phyloP scores from a whole-genome alignment of 2,888 invertebrate genomes.

The Ophion obscuratus region DNA sequence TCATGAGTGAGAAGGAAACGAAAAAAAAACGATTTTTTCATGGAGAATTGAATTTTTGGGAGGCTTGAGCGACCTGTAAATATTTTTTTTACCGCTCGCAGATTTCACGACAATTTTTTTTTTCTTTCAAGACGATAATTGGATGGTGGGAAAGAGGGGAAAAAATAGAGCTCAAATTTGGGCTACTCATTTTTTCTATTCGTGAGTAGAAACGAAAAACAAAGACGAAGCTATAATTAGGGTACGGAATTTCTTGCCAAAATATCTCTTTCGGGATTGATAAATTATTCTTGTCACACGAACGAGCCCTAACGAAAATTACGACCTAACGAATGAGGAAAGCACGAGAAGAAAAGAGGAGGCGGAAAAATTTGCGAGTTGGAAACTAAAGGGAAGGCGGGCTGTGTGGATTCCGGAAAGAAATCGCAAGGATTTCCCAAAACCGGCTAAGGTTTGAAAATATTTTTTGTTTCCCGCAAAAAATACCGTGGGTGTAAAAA shows the following conservation, averaged over 20 bases:
- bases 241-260: slow-evolving; percentile 14
- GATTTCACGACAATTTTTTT: too few species aligned
- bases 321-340: slow-evolving; percentile 53
- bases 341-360: slow-evolving; percentile 49
- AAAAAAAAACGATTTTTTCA: too few species aligned
- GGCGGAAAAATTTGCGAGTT: neutral
- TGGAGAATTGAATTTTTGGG: too few species aligned
- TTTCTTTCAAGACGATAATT: too few species aligned
- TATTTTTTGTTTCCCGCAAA: slow-evolving; percentile 17
- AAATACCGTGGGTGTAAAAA: neutral
- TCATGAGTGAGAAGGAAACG: too few species aligned
- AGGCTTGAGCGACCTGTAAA: too few species aligned
- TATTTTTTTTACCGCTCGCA: too few species aligned
- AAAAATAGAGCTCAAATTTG: too few species aligned
- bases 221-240: neutral
- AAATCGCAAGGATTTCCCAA: slow-evolving; percentile 23
- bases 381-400: slow-evolving; percentile 10
- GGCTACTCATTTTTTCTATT: neutral
- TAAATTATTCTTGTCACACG: slow-evolving; percentile 56
- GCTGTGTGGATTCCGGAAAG: slow-evolving; percentile 20
- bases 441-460: slow-evolving; percentile 31
- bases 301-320: slow-evolving; percentile 43
- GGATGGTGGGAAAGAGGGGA: too few species aligned
- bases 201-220: neutral
- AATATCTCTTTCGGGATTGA: slow-evolving; percentile 25